phyloP scores from a whole-genome alignment of 2,888 invertebrate species.

The Acanthosepion esculentum region DNA sequence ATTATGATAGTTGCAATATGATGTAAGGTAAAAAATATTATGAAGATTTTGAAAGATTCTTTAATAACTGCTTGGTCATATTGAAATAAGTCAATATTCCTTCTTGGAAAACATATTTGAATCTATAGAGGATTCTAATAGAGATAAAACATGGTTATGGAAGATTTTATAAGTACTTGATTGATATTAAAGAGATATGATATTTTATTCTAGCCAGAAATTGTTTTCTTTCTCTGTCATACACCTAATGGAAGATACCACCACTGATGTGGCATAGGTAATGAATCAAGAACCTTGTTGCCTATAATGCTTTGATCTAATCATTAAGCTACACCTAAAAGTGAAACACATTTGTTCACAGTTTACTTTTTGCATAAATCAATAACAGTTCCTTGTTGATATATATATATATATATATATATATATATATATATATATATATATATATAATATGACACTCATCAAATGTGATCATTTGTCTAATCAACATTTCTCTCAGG shows the following conservation, averaged over 20 bases:
- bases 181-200: too few species aligned
- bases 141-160: too few species aligned
- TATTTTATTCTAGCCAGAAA: not conserved
- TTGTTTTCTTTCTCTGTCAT: not conserved
- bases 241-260: not conserved
- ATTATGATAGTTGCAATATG: too few species aligned
- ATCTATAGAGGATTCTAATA: not conserved
- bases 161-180: not conserved
- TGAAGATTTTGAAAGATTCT: not conserved
- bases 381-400: not conserved
- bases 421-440: not conserved
- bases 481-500: not conserved
- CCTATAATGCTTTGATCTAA: not conserved
- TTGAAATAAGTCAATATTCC: not conserved
- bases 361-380: not conserved
- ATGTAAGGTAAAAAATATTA: too few species aligned
- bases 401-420: not conserved
- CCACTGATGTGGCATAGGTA: not conserved
- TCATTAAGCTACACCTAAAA: not conserved
- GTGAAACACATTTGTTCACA: not conserved
- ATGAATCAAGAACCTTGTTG: not conserved
- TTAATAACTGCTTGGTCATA: not conserved
- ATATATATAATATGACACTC: not conserved
- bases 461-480: not conserved
- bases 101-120: not conserved